Conservation (phyloP, 2,888 invertebrate genomes). For the Drosophila neotestacea region DNA sequence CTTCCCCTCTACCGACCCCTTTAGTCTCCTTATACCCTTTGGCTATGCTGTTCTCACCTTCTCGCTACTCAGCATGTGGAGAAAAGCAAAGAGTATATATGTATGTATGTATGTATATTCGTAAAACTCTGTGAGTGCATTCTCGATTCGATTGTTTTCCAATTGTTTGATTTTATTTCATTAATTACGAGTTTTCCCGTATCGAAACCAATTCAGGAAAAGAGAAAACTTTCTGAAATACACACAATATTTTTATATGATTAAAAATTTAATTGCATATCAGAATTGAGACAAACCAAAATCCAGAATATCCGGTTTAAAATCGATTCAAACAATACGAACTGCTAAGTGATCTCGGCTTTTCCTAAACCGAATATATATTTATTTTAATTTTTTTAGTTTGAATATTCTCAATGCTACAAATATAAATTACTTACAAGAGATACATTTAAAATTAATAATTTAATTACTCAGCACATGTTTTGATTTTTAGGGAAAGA, state of each 20-base stretch:
- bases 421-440: no score
- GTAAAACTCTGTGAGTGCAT: neutral
- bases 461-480: no score
- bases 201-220: neutral
- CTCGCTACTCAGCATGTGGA: constrained; percentile 7
- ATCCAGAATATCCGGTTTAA: no score
- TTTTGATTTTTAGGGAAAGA: no score
- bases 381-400: no score
- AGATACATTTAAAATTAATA: no score
- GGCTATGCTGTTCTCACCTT: constrained; percentile 7
- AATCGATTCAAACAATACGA: no score
- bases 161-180: constrained; percentile 13
- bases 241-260: neutral
- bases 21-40: neutral
- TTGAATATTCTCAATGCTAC: no score
- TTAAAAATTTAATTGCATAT: neutral
- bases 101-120: neutral
- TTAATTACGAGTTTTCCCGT: constrained; percentile 1
- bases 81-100: neutral
- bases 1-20: neutral
- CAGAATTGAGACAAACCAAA: no score
- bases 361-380: no score
- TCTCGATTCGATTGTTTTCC: constrained; percentile 9
- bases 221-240: neutral
- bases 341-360: no score